Evolutionary conservation across 37 sponge, comb jelly and placozoan genomes (phyloP).

Genomic region (Petrosia ficiformis): DNA sequence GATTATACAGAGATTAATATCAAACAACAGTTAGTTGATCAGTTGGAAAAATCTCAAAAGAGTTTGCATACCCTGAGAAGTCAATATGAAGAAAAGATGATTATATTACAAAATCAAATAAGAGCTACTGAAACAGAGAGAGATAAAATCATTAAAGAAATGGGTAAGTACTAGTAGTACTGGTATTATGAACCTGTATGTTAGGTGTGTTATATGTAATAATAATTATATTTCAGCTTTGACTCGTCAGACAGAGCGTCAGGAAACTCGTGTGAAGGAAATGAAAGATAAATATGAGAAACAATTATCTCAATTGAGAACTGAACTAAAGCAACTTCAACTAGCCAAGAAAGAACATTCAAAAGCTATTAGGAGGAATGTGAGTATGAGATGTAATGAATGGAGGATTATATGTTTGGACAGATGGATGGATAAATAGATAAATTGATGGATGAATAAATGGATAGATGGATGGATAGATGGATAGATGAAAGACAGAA

Average conservation of each 20-base stretch:
- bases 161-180: constrained; percentile 40
- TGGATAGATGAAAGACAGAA: too few relatives aligned
- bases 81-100: constrained; percentile 96
- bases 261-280: constrained; percentile 58
- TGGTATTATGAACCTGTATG: constrained; percentile 14
- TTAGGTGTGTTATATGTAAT: neutral
- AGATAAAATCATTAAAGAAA: constrained; percentile 77
- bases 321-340: constrained; percentile 60
- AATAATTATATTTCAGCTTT: constrained; percentile 15
- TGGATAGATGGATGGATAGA: too few relatives aligned
- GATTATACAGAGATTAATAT: constrained; percentile 83
- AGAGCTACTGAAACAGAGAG: constrained; percentile 66
- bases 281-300: constrained; percentile 51
- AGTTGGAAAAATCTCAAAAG: constrained; percentile 84
- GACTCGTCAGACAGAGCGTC: constrained; percentile 7
- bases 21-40: constrained; percentile 91
- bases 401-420: too few relatives aligned
- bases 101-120: constrained; percentile 71
- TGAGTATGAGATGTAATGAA: neutral
- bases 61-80: constrained; percentile 73
- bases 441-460: too few relatives aligned
- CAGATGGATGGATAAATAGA: too few relatives aligned
- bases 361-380: constrained; percentile 69
- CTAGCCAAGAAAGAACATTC: constrained; percentile 65
- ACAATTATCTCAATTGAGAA: constrained; percentile 42